These are phyloP conservation scores for Gyps fulvus DNA, from an alignment of 2,113 vertebrate species.

Conservation along the genomic window DNA sequence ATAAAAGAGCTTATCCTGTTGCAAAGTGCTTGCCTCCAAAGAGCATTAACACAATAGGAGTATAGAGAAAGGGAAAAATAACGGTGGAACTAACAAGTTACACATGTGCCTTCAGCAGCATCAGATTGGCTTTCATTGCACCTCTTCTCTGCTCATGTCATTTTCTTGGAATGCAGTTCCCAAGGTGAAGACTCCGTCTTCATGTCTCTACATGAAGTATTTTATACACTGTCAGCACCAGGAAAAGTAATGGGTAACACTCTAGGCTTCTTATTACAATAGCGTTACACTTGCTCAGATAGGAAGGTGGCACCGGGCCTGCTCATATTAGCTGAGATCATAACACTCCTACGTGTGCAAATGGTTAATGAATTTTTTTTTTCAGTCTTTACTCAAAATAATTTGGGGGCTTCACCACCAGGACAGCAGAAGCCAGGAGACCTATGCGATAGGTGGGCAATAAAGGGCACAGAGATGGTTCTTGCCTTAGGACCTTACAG, in stretches of 20 bases:
- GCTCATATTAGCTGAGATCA: not conserved
- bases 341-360: not conserved
- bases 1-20: not conserved
- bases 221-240: not conserved
- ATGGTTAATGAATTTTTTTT: not conserved
- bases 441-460: not conserved
- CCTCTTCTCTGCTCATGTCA: not conserved
- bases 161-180: constrained; percentile 17
- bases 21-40: not conserved
- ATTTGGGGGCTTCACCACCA: not conserved
- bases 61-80: not conserved
- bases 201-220: not conserved
- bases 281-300: not conserved
- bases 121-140: not conserved
- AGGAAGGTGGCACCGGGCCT: not conserved
- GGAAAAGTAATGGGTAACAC: not conserved
- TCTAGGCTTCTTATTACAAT: not conserved
- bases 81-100: not conserved
- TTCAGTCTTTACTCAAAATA: not conserved
- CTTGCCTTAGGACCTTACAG: not conserved
- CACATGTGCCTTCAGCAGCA: not conserved
- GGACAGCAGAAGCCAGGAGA: not conserved
- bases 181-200: not conserved
- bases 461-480: not conserved
- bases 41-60: not conserved